Base-by-base conservation (phyloP, 2,888 invertebrate species). In the Amphipyra tragopoginis region DNA sequence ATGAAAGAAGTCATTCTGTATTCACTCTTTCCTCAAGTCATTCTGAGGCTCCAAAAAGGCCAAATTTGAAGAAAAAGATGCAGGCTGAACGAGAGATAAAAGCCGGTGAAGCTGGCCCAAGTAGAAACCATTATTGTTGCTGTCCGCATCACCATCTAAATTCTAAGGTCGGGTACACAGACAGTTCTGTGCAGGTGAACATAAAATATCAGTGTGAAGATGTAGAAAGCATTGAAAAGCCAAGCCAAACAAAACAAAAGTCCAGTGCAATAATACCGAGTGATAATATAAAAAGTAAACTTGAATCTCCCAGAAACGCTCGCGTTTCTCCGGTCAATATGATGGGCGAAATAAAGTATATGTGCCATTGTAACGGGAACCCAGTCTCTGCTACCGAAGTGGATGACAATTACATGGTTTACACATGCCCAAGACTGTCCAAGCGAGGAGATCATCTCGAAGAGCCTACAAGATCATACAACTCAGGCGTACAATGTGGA, bases 11-110 rank as follows among this genome's bases (percentile, higher is more conserved):
- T 69, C 94, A 94, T 75, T 93, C 94, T 7, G 94, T 94, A 0
- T 94, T 92, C 66, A 94, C 94, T 11, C 82, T 94, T 29, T 92
- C 94, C 5, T 93, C 93, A 36, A 90, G 88, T 21, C 89, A 87
- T 72, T 90, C 90, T 8, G 88, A 90, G 43, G 65, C 72, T 42
- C 83, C 83, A 54, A 90, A 86, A 68, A 86, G 86, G 39, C 72
- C 72, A 5, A 89, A 87, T 52, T 67, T 85, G 29, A 90, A 86
- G 68, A 89, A 87, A 45, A 86, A 81, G 60, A 66, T 84, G 48
- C 85, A 87, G 52, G 77, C 80, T 39, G 87, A 87, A 73, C 84
- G 80, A 56, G 83, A 85, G 42, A 59, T 77, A 53, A 29, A 29
- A 29, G 29, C 5, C 5, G 75, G 81, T 5, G 83, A 84, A 72